Conservation (phyloP, 2,113 vertebrate genomes). For the Podocnemis expansa region DNA sequence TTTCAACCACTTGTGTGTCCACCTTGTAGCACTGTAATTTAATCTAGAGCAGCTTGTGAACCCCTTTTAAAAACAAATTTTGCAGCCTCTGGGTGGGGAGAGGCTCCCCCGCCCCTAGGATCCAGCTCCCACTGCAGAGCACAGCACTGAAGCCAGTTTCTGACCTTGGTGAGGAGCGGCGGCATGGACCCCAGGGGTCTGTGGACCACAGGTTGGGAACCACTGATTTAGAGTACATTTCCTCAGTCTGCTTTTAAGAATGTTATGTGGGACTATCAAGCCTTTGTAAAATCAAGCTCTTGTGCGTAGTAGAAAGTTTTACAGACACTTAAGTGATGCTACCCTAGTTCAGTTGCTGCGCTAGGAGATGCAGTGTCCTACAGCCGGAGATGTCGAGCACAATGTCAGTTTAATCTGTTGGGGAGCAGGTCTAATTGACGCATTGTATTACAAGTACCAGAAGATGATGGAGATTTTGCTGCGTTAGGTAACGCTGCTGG, state of each 20-base stretch:
- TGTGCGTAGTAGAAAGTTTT: not conserved
- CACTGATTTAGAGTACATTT: not conserved
- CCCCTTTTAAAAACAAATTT: too few relatives aligned
- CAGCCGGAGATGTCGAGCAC: rapidly evolving
- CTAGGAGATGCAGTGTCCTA: not conserved
- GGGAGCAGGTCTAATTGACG: not conserved
- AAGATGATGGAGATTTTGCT: not conserved
- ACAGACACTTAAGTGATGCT: rapidly evolving
- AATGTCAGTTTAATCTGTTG: not conserved
- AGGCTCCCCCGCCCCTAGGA: too few relatives aligned
- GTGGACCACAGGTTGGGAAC: too few relatives aligned
- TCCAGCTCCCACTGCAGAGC: too few relatives aligned
- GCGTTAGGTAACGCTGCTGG: not conserved
- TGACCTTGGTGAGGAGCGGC: too few relatives aligned
- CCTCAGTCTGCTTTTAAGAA: not conserved
- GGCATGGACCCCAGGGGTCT: too few relatives aligned
- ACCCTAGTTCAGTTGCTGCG: not conserved
- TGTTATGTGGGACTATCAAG: not conserved
- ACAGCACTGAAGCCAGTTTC: too few relatives aligned
- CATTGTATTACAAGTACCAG: not conserved
- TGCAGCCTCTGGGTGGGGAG: too few relatives aligned
- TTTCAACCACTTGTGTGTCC: too few relatives aligned
- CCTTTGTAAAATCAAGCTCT: not conserved
- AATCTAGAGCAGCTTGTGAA: too few relatives aligned
- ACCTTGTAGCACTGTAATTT: not conserved